Evolutionary conservation across 2,113 vertebrate genomes (phyloP).

Genomic region (Notothenia coriiceps): DNA sequence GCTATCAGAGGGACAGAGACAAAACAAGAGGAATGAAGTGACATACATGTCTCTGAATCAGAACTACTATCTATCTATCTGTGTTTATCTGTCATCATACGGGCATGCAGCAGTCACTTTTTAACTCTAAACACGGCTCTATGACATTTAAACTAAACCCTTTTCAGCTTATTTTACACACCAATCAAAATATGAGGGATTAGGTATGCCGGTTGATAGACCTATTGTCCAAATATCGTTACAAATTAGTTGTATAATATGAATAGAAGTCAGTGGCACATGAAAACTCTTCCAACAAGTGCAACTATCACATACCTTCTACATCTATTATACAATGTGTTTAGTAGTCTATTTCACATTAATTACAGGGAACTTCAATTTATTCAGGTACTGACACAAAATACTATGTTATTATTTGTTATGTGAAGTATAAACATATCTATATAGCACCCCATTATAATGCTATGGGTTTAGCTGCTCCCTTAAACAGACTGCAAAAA

Average conservation of each 20-base stretch:
- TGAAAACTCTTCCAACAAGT: not conserved
- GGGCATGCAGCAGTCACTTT: conserved; percentile 8
- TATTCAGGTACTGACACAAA: conserved; percentile 1
- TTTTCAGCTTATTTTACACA: not conserved
- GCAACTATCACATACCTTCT: not conserved
- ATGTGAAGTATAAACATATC: conserved; percentile 20
- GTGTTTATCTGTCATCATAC: not conserved
- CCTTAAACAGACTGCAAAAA: not conserved
- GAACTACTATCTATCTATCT: conserved; percentile 8
- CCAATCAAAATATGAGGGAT: not conserved
- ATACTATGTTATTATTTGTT: conserved; percentile 20
- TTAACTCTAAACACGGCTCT: not conserved
- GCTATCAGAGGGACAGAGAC: conserved; percentile 24
- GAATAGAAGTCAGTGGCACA: too few relatives aligned
- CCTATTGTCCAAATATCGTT: too few relatives aligned
- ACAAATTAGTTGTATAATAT: too few relatives aligned
- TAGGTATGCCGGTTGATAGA: not conserved
- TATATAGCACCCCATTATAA: conserved; percentile 22
- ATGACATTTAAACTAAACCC: not conserved
- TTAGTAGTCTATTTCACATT: not conserved
- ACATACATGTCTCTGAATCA: conserved; percentile 11
- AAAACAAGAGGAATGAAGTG: conserved; percentile 2
- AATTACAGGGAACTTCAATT: not conserved
- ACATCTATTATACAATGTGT: not conserved
- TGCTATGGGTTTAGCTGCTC: not conserved